Percentiles rank a stretch among this genome's conserved stretches.
phyloP scores from a whole-genome alignment of 2,888 invertebrate species.

The Elysia crispata region DNA sequence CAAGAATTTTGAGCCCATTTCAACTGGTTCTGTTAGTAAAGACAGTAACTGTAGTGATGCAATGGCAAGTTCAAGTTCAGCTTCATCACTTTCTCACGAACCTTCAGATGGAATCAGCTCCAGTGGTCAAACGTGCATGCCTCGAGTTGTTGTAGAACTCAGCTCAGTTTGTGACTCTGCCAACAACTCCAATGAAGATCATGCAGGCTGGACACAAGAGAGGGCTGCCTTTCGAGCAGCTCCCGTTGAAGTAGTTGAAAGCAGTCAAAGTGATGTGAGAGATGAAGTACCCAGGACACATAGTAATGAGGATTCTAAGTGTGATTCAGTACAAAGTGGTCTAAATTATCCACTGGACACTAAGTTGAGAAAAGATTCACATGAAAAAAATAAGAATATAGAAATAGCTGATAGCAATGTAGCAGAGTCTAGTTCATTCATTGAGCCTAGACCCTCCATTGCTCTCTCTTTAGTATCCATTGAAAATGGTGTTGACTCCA shows the following conservation, averaged over 20 bases:
- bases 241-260: constrained; percentile 11
- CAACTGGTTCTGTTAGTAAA: too few species aligned
- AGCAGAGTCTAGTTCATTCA: constrained; percentile 38
- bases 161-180: constrained; percentile 42
- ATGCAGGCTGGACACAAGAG: background rate
- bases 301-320: background rate
- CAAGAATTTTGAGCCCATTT: too few species aligned
- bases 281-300: background rate
- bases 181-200: background rate
- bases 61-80: too few species aligned
- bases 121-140: constrained; percentile 26
- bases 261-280: constrained; percentile 13
- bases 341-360: background rate
- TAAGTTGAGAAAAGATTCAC: background rate
- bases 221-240: constrained; percentile 32
- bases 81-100: background rate
- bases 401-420: constrained; percentile 28
- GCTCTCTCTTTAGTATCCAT: background rate
- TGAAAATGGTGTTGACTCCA: constrained; percentile 50
- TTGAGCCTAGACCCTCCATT: background rate
- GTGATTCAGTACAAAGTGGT: constrained; percentile 27
- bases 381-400: background rate
- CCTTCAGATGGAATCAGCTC: constrained; percentile 33
- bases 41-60: too few species aligned
- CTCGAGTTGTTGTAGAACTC: constrained; percentile 6